Base-by-base conservation (phyloP, 1,140 invertebrate species). In the Trigoniulus corallinus region DNA sequence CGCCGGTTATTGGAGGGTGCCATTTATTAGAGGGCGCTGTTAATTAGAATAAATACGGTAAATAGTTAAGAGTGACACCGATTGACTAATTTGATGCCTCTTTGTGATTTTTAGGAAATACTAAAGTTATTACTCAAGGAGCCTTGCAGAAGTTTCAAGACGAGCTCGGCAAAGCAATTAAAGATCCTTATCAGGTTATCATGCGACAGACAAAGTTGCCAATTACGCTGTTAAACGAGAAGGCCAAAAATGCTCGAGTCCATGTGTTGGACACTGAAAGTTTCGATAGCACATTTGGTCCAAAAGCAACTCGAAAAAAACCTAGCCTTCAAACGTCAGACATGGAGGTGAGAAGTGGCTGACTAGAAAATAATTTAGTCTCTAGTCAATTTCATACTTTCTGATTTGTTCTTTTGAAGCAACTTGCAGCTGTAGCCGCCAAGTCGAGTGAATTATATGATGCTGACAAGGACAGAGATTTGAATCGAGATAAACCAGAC, bases 131-230 rank as follows among this genome's bases (percentile, higher is more conserved):
- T 57, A 84, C 87, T 0, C 94, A 99, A 69, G 81, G 78, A 62
- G 84, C 89, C 2, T 68, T 99, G 24, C 95, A 99, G 71, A 92
- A 88, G 59, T 99, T 99, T 65, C 92, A 98, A 72, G 83, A 86
- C 47, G 91, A 96, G 69, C 77, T 99, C 60, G 88, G 87, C 27
- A 86, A 87, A 59, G 93, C 84, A 24, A 75, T 93, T 41, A 89
- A 84, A 61, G 91, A 99, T 72, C 94, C 95, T 0, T 98, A 97
- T 65, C 86, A 97, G 66, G 84, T 99, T 23, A 79, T 99, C 3
- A 93, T 99, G 88, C 89, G 84, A 65, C 88, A 91, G 13, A 93
- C 94, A 1, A 85, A 85, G 58, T 71, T 98, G 27, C 96, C 96
- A 1, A 81, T 98, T 20, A 91, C 91, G 1, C 71, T 99, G 25